Base-by-base conservation (phyloP, 2,797 vertebrate genomes). In the Notolepis coatsorum region DNA sequence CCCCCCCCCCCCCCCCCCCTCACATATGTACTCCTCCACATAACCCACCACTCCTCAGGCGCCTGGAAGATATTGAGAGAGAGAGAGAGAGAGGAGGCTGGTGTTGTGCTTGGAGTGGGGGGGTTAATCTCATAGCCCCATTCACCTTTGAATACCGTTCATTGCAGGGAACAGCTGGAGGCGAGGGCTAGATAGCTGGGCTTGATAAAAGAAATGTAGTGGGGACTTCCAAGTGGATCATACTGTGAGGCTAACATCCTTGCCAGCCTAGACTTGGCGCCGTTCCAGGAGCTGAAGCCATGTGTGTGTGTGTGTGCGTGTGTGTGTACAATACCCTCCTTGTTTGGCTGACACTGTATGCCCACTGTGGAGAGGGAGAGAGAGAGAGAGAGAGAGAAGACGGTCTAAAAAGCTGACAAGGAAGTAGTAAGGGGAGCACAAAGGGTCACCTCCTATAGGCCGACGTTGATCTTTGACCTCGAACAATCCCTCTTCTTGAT, bases 381-480 rank as follows among this genome's bases (percentile, higher is more conserved):
- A n/a, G n/a, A n/a, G n/a, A n/a, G n/a, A n/a, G n/a, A n/a, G n/a
- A 10, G 23, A 71, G 30, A 58, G 61, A 49, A 46, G 37, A 46
- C 30, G 71, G 82, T 84, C 57, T 8, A 69, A 62, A 69, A 62
- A 80, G 78, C 74, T 79, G 75, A 81, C 84, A 83, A 90, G 89
- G 91, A 91, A 92, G 85, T 61, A 12, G 30, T n/a, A n/a, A 58
- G 28, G 59, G 65, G 85, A 80, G 90, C 85, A 80, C 64, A 52
- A 52, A 65, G 69, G 89, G 89, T 88, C 85, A 88, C 80, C 77
- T 85, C 85, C 85, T 83, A 85, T 65, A 75, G 84, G 82, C 81
- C 76, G 47, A 35, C 50, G 68, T 90, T 88, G 69, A 89, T 86
- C 88, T 89, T 80, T 91, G 81, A 91, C 87, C 84, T 63, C 71